Evolutionary conservation across 1,140 invertebrate genomes (phyloP).

Genomic region (Dolichoris vasculosae): DNA sequence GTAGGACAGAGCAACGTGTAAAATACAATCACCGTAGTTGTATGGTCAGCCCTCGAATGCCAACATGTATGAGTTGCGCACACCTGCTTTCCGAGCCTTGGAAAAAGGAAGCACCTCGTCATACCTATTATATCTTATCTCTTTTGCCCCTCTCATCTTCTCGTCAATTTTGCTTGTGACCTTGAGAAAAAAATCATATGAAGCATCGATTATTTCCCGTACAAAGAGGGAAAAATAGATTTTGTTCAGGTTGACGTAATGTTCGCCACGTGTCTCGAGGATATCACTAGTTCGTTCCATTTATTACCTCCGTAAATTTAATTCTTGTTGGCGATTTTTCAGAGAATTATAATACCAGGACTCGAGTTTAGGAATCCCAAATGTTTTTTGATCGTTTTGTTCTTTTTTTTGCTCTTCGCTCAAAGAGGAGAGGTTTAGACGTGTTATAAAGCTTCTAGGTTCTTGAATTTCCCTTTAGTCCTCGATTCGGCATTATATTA

Average conservation of each 20-base stretch:
- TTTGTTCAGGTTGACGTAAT: constrained; percentile 15
- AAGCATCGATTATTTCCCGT: neutral
- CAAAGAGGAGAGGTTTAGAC: too few relatives aligned
- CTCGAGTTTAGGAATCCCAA: too few relatives aligned
- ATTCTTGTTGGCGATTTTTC: neutral
- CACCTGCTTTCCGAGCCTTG: neutral
- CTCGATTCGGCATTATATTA: too few relatives aligned
- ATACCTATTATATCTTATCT: neutral
- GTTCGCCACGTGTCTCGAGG: constrained; percentile 2
- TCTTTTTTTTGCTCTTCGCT: too few relatives aligned
- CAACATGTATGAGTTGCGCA: neutral
- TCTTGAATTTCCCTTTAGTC: too few relatives aligned
- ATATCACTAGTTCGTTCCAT: neutral
- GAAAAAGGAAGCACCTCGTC: constrained; percentile 8
- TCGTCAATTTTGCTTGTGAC: neutral
- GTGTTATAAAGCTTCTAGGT: too few relatives aligned
- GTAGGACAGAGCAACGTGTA: too few relatives aligned
- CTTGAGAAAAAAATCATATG: neutral
- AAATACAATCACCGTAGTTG: too few relatives aligned
- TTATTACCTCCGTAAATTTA: neutral
- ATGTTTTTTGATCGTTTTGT: too few relatives aligned
- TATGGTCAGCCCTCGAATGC: too few relatives aligned
- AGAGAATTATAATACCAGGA: too few relatives aligned
- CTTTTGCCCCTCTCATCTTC: neutral
- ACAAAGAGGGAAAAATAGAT: neutral